phyloP scores from a whole-genome alignment of 2,888 invertebrate species.

The Ophonus ardosiacus region DNA sequence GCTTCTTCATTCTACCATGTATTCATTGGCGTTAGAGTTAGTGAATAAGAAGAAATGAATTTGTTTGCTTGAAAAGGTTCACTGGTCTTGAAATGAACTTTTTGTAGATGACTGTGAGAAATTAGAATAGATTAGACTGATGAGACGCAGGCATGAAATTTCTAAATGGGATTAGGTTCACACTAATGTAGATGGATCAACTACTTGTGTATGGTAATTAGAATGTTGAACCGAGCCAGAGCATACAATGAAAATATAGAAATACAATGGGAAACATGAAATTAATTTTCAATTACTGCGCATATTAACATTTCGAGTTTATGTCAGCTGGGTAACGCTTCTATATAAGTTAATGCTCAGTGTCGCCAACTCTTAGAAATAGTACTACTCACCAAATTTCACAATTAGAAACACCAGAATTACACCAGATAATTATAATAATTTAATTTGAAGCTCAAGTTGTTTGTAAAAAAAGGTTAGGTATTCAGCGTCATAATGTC shows the following conservation, averaged over 20 bases:
- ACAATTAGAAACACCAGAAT: too few relatives aligned
- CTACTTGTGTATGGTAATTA: slow-evolving; percentile 33
- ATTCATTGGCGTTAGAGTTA: not conserved
- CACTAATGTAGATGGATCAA: slow-evolving; percentile 27
- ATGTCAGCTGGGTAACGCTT: not conserved
- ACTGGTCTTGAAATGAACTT: slow-evolving; percentile 43
- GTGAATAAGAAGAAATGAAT: slow-evolving; percentile 30
- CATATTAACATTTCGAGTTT: slow-evolving; percentile 1
- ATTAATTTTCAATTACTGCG: slow-evolving; percentile 6
- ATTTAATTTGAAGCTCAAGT: too few relatives aligned
- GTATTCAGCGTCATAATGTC: too few relatives aligned
- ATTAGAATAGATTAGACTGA: slow-evolving; percentile 47
- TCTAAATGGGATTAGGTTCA: slow-evolving; percentile 36
- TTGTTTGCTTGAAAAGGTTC: slow-evolving; percentile 29
- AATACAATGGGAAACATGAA: not conserved
- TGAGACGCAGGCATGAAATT: slow-evolving; percentile 32
- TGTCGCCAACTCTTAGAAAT: too few relatives aligned
- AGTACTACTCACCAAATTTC: too few relatives aligned
- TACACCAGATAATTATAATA: too few relatives aligned
- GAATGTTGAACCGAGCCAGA: not conserved
- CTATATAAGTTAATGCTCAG: not conserved
- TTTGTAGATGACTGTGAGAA: slow-evolving; percentile 44
- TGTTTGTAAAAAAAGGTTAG: too few relatives aligned
- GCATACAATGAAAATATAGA: not conserved
- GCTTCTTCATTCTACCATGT: not conserved